Percentiles rank a stretch among this genome's conserved stretches.
These are phyloP conservation scores for Epinephelus cyanopodus DNA, from an alignment of 2,113 vertebrate genomes.

Conservation along the genomic window DNA sequence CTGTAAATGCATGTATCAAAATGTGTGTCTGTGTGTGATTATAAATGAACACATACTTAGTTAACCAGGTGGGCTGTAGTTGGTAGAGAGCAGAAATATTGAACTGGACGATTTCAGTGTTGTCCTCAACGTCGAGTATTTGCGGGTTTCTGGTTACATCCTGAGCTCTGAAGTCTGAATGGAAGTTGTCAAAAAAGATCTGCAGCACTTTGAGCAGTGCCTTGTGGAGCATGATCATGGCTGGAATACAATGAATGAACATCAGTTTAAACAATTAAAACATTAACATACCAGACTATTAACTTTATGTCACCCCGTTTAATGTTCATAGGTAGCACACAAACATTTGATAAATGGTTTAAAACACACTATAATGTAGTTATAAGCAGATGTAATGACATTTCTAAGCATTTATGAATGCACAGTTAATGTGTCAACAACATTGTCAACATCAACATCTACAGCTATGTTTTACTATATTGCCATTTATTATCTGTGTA, in stretches of 20 bases:
- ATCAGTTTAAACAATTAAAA: background rate
- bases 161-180: conserved; percentile 70
- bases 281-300: background rate
- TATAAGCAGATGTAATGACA: background rate
- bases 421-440: background rate
- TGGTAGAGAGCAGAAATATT: conserved; percentile 74
- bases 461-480: background rate
- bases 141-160: background rate
- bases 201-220: conserved; percentile 76
- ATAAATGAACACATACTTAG: conserved; percentile 57
- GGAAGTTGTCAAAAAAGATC: conserved; percentile 82
- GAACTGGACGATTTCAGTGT: conserved; percentile 74
- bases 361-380: background rate
- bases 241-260: conserved; percentile 55
- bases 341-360: background rate
- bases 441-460: too few species aligned
- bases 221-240: conserved; percentile 67
- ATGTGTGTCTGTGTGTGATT: background rate
- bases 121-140: conserved; percentile 36
- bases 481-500: background rate
- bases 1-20: background rate
- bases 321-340: background rate
- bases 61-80: conserved; percentile 69
- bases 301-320: background rate
- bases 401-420: background rate